Base-by-base conservation (phyloP, 2,797 vertebrate species). In the Karalla daura region DNA sequence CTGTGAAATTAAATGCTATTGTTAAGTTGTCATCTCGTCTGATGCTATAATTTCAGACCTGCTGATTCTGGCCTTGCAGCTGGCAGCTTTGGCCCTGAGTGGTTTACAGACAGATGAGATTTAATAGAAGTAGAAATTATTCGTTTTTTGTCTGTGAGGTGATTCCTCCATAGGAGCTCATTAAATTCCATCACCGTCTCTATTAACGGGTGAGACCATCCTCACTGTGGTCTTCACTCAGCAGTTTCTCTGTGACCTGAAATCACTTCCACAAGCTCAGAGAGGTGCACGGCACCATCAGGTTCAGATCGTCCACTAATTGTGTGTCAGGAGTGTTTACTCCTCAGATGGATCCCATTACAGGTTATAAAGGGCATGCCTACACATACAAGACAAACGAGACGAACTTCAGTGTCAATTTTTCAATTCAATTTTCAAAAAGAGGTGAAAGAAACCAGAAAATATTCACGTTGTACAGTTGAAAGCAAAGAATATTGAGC, bases 121-220 rank as follows among this genome's bases (percentile, higher is more conserved):
- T 59, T 36, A 0, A 30, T 35, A 53, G 36, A 1, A 18, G 45
- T 4, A 10, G 21, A 47, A 41, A 18, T 52, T 0, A 3, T 32
- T n/a, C n/a, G n/a, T n/a, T n/a, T n/a, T 30, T 43, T 54, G 53
- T n/a, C 24, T 21, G 32, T 6, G 33, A 36, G 23, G 18, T 43
- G 39, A 32, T 40, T 5, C 17, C 17, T 44, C 37, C 5, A 13
- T 21, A 18, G 54, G 13, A 40, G 44, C 63, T 51, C 28, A 58
- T 77, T 58, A 71, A 53, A 43, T 65, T 24, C 24, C 32, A 23
- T 30, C 35, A 52, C 40, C n/a, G 9, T 36, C 49, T 50, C 54
- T n/a, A 54, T 56, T 36, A 44, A 45, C 32, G 18, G 21, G 24
- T 52, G 14, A 54, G 55, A 30, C 10, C 1, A 0, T 33, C n/a